phyloP scores from a whole-genome alignment of 2,797 vertebrate genomes.

The Myotis daubentonii region DNA sequence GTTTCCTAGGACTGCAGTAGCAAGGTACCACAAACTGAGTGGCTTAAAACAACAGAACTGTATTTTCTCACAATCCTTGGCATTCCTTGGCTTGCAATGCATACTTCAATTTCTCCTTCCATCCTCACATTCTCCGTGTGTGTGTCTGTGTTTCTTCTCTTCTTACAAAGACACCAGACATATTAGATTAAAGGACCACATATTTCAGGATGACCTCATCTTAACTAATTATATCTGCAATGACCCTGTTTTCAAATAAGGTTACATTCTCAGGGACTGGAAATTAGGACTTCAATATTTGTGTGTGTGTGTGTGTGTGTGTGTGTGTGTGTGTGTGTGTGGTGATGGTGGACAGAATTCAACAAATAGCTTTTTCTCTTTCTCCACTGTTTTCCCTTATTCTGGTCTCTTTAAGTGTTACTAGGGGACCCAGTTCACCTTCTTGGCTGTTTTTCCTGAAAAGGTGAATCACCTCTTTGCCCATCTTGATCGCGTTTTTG shows the following conservation, averaged over 20 bases:
- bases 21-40: background rate
- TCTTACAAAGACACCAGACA: background rate
- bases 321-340: background rate
- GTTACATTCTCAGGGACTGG: background rate
- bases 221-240: background rate
- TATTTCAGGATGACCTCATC: background rate
- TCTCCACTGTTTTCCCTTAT: background rate
- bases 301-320: background rate
- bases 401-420: background rate
- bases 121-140: background rate
- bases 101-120: background rate
- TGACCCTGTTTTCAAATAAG: background rate
- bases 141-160: background rate
- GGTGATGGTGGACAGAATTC: background rate
- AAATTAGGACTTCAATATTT: background rate
- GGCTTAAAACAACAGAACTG: background rate
- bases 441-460: slow-evolving; percentile 14
- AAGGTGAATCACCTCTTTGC: background rate
- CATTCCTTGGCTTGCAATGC: background rate
- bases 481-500: background rate
- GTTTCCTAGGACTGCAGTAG: background rate
- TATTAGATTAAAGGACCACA: background rate
- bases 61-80: background rate
- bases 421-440: background rate
- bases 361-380: background rate